Percentiles rank a stretch among this genome's conserved stretches.
Conservation (phyloP, 1,140 invertebrate genomes). For the Trachymyrmex septentrionalis region DNA sequence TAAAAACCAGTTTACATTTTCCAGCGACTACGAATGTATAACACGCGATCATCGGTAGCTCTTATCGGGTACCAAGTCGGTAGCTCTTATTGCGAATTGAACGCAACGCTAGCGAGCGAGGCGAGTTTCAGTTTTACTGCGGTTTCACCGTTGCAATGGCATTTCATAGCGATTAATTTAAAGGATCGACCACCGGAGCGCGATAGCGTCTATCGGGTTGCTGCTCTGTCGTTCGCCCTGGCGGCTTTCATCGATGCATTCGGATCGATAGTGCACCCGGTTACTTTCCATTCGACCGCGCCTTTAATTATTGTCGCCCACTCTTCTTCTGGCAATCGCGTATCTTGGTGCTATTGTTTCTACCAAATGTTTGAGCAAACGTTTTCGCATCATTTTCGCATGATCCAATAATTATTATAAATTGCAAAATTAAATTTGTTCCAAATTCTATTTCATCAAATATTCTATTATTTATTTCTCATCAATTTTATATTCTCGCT, state of each 20-base stretch:
- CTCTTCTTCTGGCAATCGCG: constrained; percentile 19
- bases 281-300: constrained; percentile 61
- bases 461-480: background rate
- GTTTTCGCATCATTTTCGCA: background rate
- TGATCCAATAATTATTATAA: constrained; percentile 23
- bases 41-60: constrained; percentile 29
- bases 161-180: constrained; percentile 60
- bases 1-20: constrained; percentile 55
- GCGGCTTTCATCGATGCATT: constrained; percentile 60
- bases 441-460: background rate
- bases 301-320: constrained; percentile 62
- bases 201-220: constrained; percentile 51
- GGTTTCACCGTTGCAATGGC: constrained; percentile 36
- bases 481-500: background rate
- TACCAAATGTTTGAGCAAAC: constrained; percentile 29
- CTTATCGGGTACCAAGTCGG: constrained; percentile 41
- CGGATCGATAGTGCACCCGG: constrained; percentile 50
- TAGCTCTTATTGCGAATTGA: constrained; percentile 51
- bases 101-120: constrained; percentile 32
- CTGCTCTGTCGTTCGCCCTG: constrained; percentile 33
- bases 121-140: constrained; percentile 57
- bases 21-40: constrained; percentile 33
- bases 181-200: constrained; percentile 40
- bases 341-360: constrained; percentile 27
- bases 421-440: background rate